These are phyloP conservation scores for Disparrhopalites patrizii DNA, from an alignment of 2,888 invertebrate species.

Conservation along the genomic window DNA sequence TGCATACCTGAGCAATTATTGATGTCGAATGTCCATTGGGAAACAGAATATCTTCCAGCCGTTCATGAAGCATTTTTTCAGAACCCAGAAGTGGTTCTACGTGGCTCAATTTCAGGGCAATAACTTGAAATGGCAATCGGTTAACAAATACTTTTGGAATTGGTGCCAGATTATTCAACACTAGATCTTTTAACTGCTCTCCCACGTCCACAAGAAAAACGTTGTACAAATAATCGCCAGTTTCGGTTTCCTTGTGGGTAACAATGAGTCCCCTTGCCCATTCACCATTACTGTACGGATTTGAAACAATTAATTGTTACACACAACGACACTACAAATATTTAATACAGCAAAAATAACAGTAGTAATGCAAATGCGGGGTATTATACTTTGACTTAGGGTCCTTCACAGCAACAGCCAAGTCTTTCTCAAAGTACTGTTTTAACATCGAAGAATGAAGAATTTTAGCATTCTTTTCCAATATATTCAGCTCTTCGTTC, in stretches of 20 bases:
- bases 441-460: not conserved
- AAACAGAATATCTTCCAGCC: too few species aligned
- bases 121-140: constrained; percentile 20
- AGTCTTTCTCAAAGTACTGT: not conserved
- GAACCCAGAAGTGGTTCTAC: too few species aligned
- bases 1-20: too few species aligned
- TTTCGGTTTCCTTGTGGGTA: too few species aligned
- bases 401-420: constrained; percentile 5
- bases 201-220: constrained; percentile 14
- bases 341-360: too few species aligned
- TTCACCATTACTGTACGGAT: too few species aligned
- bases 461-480: not conserved
- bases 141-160: constrained; percentile 12
- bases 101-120: constrained; percentile 15
- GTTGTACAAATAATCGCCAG: not conserved
- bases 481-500: not conserved
- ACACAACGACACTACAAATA: too few species aligned
- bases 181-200: not conserved
- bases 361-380: too few species aligned
- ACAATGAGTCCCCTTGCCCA: constrained; percentile 18
- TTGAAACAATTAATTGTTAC: too few species aligned
- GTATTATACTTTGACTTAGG: not conserved
- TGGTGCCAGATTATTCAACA: not conserved
- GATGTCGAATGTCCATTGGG: too few species aligned
- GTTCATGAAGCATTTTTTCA: too few species aligned